phyloP scores from a whole-genome alignment of 2,797 vertebrate species.

The Miichthys miiuy region DNA sequence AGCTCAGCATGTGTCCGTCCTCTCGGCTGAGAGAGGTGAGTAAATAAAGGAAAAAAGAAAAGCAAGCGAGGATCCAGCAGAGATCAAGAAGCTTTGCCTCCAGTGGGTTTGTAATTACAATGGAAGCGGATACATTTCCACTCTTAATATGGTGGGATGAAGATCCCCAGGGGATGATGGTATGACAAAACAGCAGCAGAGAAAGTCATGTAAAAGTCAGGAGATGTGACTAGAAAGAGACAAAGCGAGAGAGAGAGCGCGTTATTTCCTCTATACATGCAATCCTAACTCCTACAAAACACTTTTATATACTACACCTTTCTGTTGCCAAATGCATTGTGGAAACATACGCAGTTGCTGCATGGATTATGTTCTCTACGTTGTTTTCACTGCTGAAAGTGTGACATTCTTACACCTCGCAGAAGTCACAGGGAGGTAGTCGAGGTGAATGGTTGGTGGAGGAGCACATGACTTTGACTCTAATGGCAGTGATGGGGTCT shows the following conservation, averaged over 20 bases:
- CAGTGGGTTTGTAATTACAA: constrained; percentile 82
- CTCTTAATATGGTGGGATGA: constrained; percentile 78
- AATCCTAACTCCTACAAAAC: constrained; percentile 7
- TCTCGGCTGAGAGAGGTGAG: constrained; percentile 71
- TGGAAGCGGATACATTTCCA: constrained; percentile 80
- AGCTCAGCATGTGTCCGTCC: constrained; percentile 76
- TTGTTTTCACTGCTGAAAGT: background rate
- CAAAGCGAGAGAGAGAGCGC: constrained; percentile 3
- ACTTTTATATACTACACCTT: background rate
- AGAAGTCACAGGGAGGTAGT: background rate
- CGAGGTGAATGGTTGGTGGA: too few relatives aligned
- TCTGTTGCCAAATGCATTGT: background rate
- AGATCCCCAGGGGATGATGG: constrained; percentile 59
- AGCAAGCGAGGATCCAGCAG: constrained; percentile 72
- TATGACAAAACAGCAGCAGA: constrained; percentile 57
- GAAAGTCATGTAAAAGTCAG: constrained; percentile 73
- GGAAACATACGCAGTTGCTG: background rate
- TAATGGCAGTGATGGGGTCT: too few relatives aligned
- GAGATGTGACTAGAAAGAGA: constrained; percentile 49
- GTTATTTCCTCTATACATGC: constrained; percentile 31
- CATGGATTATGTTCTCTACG: constrained; percentile 8
- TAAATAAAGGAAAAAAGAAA: constrained; percentile 72
- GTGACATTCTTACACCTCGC: background rate
- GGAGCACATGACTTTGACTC: too few relatives aligned
- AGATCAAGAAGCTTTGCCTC: constrained; percentile 82